Base-by-base conservation (phyloP, 2,888 invertebrate species). In the Caenorhabditis sp. region DNA sequence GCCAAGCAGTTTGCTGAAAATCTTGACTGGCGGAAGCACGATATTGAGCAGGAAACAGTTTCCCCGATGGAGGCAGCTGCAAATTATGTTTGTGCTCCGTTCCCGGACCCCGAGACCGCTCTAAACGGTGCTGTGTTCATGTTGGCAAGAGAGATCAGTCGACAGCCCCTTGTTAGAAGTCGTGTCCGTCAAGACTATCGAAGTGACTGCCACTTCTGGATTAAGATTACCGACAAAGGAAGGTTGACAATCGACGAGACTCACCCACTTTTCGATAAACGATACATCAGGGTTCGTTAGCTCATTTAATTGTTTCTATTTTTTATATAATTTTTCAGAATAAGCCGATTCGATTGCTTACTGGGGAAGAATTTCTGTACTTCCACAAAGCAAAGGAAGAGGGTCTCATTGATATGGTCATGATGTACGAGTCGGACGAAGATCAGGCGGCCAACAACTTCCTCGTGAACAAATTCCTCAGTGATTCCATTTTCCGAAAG, bases 1-100 rank as follows among this genome's bases (percentile, higher is more conserved):
- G 96, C 98, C 0, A 96, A 97, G 92, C 95, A 98, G 93, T 97
- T 97, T 93, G 97, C 97, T 0, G 97, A 98, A 93, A 98, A 99
- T 93, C 94, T 98, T 8, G 95, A 88, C 24, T 88, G 82, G 86
- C 79, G 83, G 31, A 81, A 82, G 35, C 85, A 86, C 73, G 89
- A 86, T 28, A 80, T 86, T 26, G 85, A 85, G 24, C 87, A 86
- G 47, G 88, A 86, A 24, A 56, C 82, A 19, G 49, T 31, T 5
- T 26, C 66, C 14, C 84, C 87, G 24, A 8, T 49, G 12, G 82
- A 79, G 0, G 87, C 85, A 0, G 87, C 88, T 10, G 84, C 84
- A 44, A 85, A 84, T 16, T 88, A 86, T 66, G 54, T 87, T 24
- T 82, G 84, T 38, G 47, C 80, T 10, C 54, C 80, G 2, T 95